Conservation (phyloP, 2,888 invertebrate genomes). For the Gymnosoma rotundatum region DNA sequence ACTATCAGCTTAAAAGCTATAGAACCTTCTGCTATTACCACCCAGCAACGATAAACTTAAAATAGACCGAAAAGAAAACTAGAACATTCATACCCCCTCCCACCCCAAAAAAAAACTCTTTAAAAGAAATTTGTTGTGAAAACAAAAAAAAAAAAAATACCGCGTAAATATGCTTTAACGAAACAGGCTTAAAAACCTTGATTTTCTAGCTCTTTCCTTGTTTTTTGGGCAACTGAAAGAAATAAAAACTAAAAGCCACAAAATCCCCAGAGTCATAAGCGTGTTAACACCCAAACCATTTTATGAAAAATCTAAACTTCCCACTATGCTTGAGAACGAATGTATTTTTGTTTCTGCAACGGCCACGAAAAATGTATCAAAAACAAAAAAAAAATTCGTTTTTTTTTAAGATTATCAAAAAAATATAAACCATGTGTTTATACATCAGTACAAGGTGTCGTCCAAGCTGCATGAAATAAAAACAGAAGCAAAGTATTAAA, state of each 20-base stretch:
- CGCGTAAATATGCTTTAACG: constrained; percentile 64
- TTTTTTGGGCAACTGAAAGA: background rate
- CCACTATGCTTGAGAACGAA: background rate
- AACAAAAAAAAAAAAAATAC: constrained; percentile 33
- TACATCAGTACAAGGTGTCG: constrained; percentile 24
- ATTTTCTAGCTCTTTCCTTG: constrained; percentile 33
- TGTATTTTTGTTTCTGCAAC: constrained; percentile 14
- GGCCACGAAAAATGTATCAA: background rate
- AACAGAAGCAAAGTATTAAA: background rate
- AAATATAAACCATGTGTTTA: constrained; percentile 49
- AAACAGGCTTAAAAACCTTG: constrained; percentile 63
- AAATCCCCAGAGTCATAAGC: constrained; percentile 54
- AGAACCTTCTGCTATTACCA: constrained; percentile 6
- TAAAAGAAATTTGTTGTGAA: constrained; percentile 19
- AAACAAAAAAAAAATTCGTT: constrained; percentile 2
- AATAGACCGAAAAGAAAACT: background rate
- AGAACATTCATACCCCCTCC: background rate
- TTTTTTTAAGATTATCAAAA: constrained; percentile 52
- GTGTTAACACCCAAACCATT: background rate
- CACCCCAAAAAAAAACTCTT: constrained; percentile 12
- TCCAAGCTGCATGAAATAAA: background rate
- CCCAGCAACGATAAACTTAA: constrained; percentile 11
- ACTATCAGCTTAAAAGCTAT: background rate
- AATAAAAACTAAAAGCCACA: constrained; percentile 22
- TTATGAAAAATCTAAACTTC: background rate